phyloP scores from a whole-genome alignment of 2,888 invertebrate species.

The Chaetoderma sp. region DNA sequence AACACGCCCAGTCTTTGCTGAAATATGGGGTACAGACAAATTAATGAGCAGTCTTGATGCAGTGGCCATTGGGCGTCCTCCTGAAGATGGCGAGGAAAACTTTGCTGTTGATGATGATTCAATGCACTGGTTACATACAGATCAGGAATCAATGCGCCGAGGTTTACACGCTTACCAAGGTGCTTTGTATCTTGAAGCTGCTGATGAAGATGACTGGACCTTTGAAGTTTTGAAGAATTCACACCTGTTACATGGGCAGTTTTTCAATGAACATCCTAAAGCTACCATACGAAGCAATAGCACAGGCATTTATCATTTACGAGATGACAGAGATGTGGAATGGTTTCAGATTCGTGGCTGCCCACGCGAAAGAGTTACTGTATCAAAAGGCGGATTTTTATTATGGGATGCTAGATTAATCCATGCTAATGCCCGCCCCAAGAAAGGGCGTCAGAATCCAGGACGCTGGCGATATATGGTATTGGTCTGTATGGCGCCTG shows the following conservation, averaged over 20 bases:
- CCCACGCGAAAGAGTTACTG: conserved; percentile 43
- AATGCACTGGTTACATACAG: conserved; percentile 56
- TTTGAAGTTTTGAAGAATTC: conserved; percentile 45
- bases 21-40: conserved; percentile 58
- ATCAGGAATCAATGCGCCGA: conserved; percentile 46
- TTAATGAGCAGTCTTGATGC: conserved; percentile 56
- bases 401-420: conserved; percentile 61
- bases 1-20: conserved; percentile 51
- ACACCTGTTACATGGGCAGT: conserved; percentile 38
- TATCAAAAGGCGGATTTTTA: conserved; percentile 58
- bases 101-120: conserved; percentile 21
- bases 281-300: conserved; percentile 28
- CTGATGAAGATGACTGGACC: conserved; percentile 43
- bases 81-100: conserved; percentile 48
- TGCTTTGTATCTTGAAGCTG: conserved; percentile 48
- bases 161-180: conserved; percentile 61
- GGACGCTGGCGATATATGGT: conserved; percentile 43
- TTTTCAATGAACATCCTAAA: conserved; percentile 28
- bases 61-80: conserved; percentile 59
- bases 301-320: conserved; percentile 37
- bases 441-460: conserved; percentile 35
- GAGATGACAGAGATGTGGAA: conserved; percentile 38
- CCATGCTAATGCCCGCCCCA: conserved; percentile 57
- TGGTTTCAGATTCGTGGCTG: conserved; percentile 45
- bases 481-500: conserved; percentile 47